Evolutionary conservation across 2,888 invertebrate genomes (phyloP), one percentile per base, ranked within the genome.

Genomic region (Plagodis dolabraria): DNA sequence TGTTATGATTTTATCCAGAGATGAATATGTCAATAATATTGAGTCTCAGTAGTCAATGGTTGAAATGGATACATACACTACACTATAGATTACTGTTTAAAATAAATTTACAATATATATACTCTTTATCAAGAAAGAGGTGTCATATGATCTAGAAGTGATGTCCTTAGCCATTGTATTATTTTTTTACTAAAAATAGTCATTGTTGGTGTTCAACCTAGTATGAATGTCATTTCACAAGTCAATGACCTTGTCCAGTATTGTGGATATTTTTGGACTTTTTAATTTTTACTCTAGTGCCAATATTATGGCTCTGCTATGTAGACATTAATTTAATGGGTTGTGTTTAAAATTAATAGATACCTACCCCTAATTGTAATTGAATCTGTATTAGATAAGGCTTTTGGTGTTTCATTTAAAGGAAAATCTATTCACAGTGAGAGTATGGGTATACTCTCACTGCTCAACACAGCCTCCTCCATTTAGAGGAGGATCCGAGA

Each of bases 181-280:
- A 49, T 57, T 33, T 49, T 52, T 57, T 33, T 49, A 49, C 44
- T 45, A 12, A 34, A 51, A 57, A 38, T 49, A 57, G 34, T 50
- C 57, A 57, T 67, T 65, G 52, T 60, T 64, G 11, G 49, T 64
- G 51, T 42, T 57, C 53, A 57, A 60, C 54, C 52, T 50, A 60
- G 50, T 59, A 59, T 59, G 62, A 60, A 66, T 65, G 66, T 63
- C 65, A 66, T 57, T 63, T 57, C 52, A 47, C 34, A 65, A 70
- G 77, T 76, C 78, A 77, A 70, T 71, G 76, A 79, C 78, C 78
- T 80, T 76, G 63, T 64, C 51, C 58, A 60, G 55, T 62, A 54
- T 58, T 55, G 57, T 53, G 50, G 54, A 53, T 67, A 65, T 54
- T 64, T 65, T 63, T 67, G 51, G 58, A 57, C 60, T 53, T 49